Conservation (phyloP, 2,888 invertebrate genomes). For the Hypomecis atomaria region DNA sequence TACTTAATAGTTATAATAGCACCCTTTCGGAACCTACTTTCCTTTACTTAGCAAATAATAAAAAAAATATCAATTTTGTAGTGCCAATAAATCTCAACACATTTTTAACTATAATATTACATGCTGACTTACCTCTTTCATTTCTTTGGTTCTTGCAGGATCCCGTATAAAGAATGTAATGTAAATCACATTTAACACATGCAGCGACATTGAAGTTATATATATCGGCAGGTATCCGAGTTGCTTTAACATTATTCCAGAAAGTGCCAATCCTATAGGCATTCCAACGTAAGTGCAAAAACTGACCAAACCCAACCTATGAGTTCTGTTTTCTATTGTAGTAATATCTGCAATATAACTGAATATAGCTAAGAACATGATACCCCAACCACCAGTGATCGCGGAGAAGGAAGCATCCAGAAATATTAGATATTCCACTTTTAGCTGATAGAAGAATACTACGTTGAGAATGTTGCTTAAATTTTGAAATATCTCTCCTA, state of each 20-base stretch:
- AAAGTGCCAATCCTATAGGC: constrained; percentile 49
- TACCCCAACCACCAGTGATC: constrained; percentile 46
- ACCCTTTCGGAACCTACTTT: too few relatives aligned
- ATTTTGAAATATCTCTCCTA: constrained; percentile 88
- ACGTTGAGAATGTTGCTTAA: constrained; percentile 88
- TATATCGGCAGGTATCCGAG: constrained; percentile 50
- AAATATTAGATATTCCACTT: constrained; percentile 85
- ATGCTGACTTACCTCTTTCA: constrained; percentile 44
- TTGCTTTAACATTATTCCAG: constrained; percentile 48
- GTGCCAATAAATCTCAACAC: too few relatives aligned
- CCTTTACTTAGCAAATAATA: too few relatives aligned
- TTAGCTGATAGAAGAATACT: constrained; percentile 87
- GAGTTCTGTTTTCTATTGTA: constrained; percentile 47
- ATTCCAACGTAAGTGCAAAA: constrained; percentile 50
- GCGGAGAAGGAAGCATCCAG: constrained; percentile 48
- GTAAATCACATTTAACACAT: constrained; percentile 45
- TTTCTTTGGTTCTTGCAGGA: constrained; percentile 43
- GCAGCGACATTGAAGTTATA: constrained; percentile 41
- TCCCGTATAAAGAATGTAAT: constrained; percentile 44
- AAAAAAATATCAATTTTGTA: too few relatives aligned
- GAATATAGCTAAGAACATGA: constrained; percentile 46
- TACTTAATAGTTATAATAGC: too few relatives aligned
- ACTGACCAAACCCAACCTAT: constrained; percentile 51
- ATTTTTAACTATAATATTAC: too few relatives aligned
- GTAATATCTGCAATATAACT: constrained; percentile 51